Evolutionary conservation across 2,888 invertebrate species (phyloP), one percentile per base, ranked within the genome.

Genomic region (Chloroclysta siterata): DNA sequence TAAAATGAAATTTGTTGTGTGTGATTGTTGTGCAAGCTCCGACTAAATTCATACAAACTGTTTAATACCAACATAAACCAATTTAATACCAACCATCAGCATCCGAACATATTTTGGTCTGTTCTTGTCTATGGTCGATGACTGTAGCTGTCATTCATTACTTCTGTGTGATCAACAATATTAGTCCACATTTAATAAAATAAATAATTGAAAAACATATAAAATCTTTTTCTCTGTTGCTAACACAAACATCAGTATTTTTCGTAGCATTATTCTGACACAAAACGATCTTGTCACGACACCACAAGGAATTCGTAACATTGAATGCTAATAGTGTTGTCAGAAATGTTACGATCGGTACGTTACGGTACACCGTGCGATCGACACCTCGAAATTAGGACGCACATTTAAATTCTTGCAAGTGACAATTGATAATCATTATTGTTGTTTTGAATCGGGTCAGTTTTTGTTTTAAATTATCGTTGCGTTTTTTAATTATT

Each of bases 261-360:
- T 39, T 39, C 11, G 8, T 8, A 42, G 41, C 14, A 17, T 53
- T 60, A 53, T 53, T 59, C 46, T 53, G 17, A 17, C 28, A 22
- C 51, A 36, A 51, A 59, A 54, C 60, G 50, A 63, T 66, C 41
- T 72, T 74, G 75, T 72, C 77, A 77, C 74, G 77, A 79, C 80
- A 75, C 72, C 44, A 59, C 56, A 67, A 72, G 76, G 85, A 84
- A 86, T 87, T 81, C 77, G 79, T 79, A 80, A 77, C 42, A 36
- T 39, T 28, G 47, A 83, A 85, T 85, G 79, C 76, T 82, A 85
- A 86, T 86, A 72, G 71, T 69, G 74, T 75, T 71, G 75, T 74
- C 65, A 78, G 77, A 78, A 84, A 74, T 52, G 36, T 36, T 39
- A 36, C 55, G 55, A 39, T 36, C 78, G 76, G 72, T 66, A 69